A percentile compares a stretch with the other conserved stretches of the same genome.
phyloP scores from a whole-genome alignment of 2,888 invertebrate species.

The Melanargia galathea region DNA sequence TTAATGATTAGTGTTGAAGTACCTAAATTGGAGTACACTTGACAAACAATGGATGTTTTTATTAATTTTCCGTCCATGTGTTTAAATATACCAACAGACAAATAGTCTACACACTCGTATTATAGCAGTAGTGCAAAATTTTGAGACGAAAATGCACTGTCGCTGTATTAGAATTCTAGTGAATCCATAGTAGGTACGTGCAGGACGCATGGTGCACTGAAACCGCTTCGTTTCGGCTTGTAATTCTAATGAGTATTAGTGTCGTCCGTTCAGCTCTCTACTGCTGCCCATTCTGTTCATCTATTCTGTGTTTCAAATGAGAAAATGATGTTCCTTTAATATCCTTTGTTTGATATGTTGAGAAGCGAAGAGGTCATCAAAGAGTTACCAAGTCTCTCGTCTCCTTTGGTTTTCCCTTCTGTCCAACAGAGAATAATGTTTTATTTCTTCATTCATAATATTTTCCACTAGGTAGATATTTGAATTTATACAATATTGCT shows the following conservation, averaged over 20 bases:
- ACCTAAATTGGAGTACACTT: too few species aligned
- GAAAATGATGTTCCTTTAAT: constrained; percentile 32
- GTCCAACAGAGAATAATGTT: too few species aligned
- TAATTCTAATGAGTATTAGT: constrained; percentile 82
- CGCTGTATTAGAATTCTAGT: constrained; percentile 30
- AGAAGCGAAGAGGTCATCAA: neutral
- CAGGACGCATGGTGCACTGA: constrained; percentile 40
- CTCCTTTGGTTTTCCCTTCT: too few species aligned
- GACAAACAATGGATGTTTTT: too few species aligned
- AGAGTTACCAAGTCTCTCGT: too few species aligned
- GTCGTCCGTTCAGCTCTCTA: constrained; percentile 60
- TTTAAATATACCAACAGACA: neutral
- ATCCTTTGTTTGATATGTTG: constrained; percentile 1
- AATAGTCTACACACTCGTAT: neutral
- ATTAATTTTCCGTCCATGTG: neutral
- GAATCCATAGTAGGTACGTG: constrained; percentile 41
- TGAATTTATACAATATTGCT: too few species aligned
- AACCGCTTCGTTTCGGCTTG: constrained; percentile 69
- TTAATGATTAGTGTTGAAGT: neutral
- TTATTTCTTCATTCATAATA: too few species aligned
- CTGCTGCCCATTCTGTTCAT: constrained; percentile 36
- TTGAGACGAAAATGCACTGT: constrained; percentile 31
- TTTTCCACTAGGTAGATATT: too few species aligned
- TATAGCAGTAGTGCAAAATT: constrained; percentile 15
- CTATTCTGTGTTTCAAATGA: constrained; percentile 37